These are phyloP conservation scores for Nemotelus nigrinus DNA, from an alignment of 2,888 invertebrate species.

Conservation along the genomic window DNA sequence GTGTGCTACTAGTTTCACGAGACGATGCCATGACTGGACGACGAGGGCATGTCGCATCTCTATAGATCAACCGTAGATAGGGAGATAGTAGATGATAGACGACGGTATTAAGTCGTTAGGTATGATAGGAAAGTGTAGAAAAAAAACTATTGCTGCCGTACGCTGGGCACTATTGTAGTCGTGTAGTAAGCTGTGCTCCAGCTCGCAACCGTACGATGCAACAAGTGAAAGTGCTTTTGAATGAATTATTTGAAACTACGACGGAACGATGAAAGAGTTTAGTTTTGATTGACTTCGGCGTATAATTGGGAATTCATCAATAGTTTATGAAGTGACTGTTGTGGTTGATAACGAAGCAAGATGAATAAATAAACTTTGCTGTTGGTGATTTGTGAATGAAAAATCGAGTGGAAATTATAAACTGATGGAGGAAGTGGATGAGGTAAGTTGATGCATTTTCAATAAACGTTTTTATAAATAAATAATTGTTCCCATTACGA, in stretches of 20 bases:
- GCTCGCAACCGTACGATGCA: not conserved
- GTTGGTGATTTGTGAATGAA: not conserved
- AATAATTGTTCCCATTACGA: too few species aligned
- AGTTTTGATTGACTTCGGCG: slow-evolving; percentile 30
- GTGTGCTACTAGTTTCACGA: not conserved
- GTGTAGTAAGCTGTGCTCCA: not conserved
- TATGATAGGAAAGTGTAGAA: not conserved
- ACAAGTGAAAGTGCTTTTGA: slow-evolving; percentile 38
- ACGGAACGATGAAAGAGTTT: slow-evolving; percentile 6
- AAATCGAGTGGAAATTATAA: not conserved
- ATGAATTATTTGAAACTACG: slow-evolving; percentile 16
- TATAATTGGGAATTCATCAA: slow-evolving; percentile 23
- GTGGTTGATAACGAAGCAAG: not conserved
- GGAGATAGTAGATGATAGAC: slow-evolving; percentile 1
- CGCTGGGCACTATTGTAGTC: slow-evolving; percentile 20
- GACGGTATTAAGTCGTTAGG: not conserved
- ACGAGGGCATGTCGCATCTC: slow-evolving; percentile 4
- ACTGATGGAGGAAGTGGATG: too few species aligned
- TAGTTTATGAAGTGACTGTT: slow-evolving; percentile 17
- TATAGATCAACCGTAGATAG: slow-evolving; percentile 6
- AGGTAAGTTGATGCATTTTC: too few species aligned
- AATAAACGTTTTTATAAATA: too few species aligned
- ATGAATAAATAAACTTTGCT: not conserved
- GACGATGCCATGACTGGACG: not conserved
- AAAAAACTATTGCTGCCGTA: slow-evolving; percentile 27